Evolutionary conservation across 2,888 invertebrate species (phyloP), one percentile per base, ranked within the genome.

Genomic region (Phania funesta): DNA sequence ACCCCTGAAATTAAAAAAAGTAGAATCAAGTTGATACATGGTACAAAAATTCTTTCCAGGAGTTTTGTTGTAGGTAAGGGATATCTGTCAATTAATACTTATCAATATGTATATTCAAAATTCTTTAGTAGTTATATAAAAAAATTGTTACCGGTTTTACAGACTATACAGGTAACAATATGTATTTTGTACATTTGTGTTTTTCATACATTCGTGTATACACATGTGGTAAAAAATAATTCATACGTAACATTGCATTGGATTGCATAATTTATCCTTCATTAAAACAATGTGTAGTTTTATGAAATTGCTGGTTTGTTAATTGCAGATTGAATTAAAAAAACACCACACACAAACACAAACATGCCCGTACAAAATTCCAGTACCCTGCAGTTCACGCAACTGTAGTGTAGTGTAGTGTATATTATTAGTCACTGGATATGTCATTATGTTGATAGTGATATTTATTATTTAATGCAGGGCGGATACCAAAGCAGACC

Each of bases 211-310:
- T 26, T 24, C 18, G 4, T 18, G n/a, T 6, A 32, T 4, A 22
- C 3, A 35, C 22, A 18, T 38, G 18, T 16, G 24, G 46, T 60
- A 48, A n/a, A 56, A 73, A 56, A 65, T 75, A 65, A 48, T 41
- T 65, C 38, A 67, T 20, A 67, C 38, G 38, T 58, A 67, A 56
- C 65, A 35, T 35, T 54, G 26, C 26, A 29, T 35, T 58, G 56
- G 48, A 56, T 65, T 65, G 75, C 58, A 75, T 75, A 75, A 67
- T 68, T 74, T 54, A 74, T 68, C 54, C 65, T 80, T 80, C 52
- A 70, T 54, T 64, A 78, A 71, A 78, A 67, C 65, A 68, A 44
- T 76, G 60, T 68, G 76, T 60, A 68, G 67, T 76, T 76, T 68
- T 68, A 68, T 60, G n/a, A 67, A 78, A 71, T 62, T 71, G 35